These are phyloP conservation scores for Prolemur simus DNA, from an alignment of 2,113 vertebrate genomes.

Conservation along the genomic window DNA sequence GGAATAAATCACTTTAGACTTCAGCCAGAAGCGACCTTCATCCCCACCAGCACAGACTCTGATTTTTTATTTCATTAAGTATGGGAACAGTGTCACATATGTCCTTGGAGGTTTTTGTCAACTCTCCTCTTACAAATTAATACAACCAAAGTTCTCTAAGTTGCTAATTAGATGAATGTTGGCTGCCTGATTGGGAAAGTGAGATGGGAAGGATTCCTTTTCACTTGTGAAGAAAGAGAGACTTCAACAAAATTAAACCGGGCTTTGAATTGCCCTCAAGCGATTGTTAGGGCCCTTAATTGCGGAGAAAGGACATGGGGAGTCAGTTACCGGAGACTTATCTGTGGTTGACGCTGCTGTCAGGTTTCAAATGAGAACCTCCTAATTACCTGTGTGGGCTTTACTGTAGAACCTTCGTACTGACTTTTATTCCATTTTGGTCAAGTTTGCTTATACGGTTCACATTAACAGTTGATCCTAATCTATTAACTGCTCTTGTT, in stretches of 20 bases:
- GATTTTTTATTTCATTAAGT: slow-evolving; percentile 67
- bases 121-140: slow-evolving; percentile 72
- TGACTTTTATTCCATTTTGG: not conserved
- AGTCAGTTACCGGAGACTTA: not conserved
- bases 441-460: not conserved
- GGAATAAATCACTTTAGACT: slow-evolving; percentile 70
- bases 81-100: slow-evolving; percentile 67
- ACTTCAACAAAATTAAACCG: slow-evolving; percentile 45
- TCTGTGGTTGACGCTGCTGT: not conserved
- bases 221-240: slow-evolving; percentile 59
- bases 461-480: not conserved
- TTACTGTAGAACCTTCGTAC: not conserved
- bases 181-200: slow-evolving; percentile 71
- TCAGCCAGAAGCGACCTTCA: slow-evolving; percentile 59
- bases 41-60: slow-evolving; percentile 23
- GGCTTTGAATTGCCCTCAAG: slow-evolving; percentile 42
- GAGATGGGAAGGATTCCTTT: slow-evolving; percentile 56
- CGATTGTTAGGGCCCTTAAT: not conserved
- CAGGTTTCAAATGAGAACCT: slow-evolving; percentile 15
- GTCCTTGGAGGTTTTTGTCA: slow-evolving; percentile 69
- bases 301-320: not conserved
- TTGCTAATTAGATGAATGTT: slow-evolving; percentile 76
- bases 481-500: not conserved
- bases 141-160: slow-evolving; percentile 62
- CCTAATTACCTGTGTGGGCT: not conserved